Evolutionary conservation across 2,888 invertebrate genomes (phyloP).

Genomic region (Oscheius sp.): DNA sequence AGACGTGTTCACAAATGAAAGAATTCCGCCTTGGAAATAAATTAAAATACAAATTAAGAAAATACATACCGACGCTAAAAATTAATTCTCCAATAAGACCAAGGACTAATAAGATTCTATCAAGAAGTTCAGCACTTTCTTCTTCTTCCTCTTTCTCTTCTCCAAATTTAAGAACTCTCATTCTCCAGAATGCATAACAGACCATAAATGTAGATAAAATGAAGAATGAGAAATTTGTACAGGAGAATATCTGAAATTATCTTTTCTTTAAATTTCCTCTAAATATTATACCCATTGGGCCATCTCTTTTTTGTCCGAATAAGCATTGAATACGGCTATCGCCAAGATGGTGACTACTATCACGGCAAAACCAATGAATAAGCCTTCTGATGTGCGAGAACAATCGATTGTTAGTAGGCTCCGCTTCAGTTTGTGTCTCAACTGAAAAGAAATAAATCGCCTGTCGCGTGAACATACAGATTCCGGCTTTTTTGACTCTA

Average conservation of each 20-base stretch:
- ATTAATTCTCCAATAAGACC: slow-evolving; percentile 56
- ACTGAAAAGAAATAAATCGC: background rate
- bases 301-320: slow-evolving; percentile 42
- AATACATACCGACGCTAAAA: slow-evolving; percentile 46
- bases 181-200: slow-evolving; percentile 50
- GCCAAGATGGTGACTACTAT: slow-evolving; percentile 51
- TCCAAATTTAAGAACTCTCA: slow-evolving; percentile 50
- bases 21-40: slow-evolving; percentile 53
- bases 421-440: slow-evolving; percentile 30
- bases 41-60: too few relatives aligned
- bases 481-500: slow-evolving; percentile 33
- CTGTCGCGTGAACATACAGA: background rate
- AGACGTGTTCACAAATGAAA: slow-evolving; percentile 52
- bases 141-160: slow-evolving; percentile 53
- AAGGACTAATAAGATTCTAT: slow-evolving; percentile 53
- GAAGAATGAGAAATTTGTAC: slow-evolving; percentile 54
- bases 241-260: slow-evolving; percentile 50
- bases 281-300: slow-evolving; percentile 57
- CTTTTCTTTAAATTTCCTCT: too few relatives aligned
- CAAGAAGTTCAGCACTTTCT: slow-evolving; percentile 55
- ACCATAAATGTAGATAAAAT: slow-evolving; percentile 46
- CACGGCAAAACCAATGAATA: slow-evolving; percentile 49
- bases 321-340: slow-evolving; percentile 54
- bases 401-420: slow-evolving; percentile 58
- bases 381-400: slow-evolving; percentile 55